These are phyloP conservation scores for Danio kyathit DNA, from an alignment of 2,797 vertebrate species.

Conservation along the genomic window DNA sequence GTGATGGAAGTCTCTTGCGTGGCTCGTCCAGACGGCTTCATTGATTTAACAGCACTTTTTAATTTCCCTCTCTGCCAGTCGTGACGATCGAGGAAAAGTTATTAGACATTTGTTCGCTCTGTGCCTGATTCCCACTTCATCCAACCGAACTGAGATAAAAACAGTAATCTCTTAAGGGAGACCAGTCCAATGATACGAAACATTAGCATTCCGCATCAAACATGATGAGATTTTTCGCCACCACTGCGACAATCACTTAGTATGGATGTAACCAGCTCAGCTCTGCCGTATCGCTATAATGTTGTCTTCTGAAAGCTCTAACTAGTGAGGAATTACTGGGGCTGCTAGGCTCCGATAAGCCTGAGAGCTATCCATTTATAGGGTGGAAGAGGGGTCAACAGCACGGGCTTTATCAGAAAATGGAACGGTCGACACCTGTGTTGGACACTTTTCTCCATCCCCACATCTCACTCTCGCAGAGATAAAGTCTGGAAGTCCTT, in stretches of 20 bases:
- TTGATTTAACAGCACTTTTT: constrained; percentile 35
- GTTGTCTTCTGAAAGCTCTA: constrained; percentile 47
- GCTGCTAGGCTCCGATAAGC: constrained; percentile 67
- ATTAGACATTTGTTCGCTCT: constrained; percentile 33
- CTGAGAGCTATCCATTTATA: constrained; percentile 59
- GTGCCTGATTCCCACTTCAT: constrained; percentile 34
- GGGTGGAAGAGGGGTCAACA: constrained; percentile 59
- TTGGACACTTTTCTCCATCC: constrained; percentile 38
- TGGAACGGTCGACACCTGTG: constrained; percentile 58
- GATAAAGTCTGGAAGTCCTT: constrained; percentile 47
- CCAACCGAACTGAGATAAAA: constrained; percentile 23
- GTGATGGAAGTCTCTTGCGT: constrained; percentile 18
- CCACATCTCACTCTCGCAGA: constrained; percentile 35
- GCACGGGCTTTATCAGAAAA: constrained; percentile 70
- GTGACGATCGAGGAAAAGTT: constrained; percentile 20
- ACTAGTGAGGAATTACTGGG: constrained; percentile 60
- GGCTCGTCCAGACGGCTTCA: constrained; percentile 13
- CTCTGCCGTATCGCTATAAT: constrained; percentile 40
- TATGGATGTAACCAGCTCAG: constrained; percentile 49
- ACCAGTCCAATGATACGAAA: constrained; percentile 27
- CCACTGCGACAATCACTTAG: constrained; percentile 24
- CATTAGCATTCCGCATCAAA: constrained; percentile 41
- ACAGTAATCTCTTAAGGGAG: constrained; percentile 17
- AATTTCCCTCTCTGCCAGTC: constrained; percentile 38
- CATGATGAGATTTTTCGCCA: constrained; percentile 11